These are phyloP conservation scores for Clarias laeviceps DNA, from an alignment of 2,797 vertebrate genomes.

Conservation along the genomic window DNA sequence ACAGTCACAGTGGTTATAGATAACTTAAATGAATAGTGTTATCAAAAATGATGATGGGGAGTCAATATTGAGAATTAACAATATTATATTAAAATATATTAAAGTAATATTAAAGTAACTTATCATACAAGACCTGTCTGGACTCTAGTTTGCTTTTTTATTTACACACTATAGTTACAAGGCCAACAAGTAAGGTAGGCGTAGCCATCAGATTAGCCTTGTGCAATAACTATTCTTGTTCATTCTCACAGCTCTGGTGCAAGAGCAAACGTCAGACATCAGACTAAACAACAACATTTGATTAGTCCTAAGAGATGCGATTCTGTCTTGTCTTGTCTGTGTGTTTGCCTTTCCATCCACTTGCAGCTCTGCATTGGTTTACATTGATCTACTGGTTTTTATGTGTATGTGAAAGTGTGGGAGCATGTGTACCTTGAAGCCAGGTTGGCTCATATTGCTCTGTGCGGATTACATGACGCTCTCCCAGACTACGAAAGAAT, in stretches of 20 bases:
- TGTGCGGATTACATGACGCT: constrained; percentile 76
- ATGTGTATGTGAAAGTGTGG: constrained; percentile 8
- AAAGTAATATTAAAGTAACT: neutral
- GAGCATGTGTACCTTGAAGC: constrained; percentile 72
- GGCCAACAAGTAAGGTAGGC: neutral
- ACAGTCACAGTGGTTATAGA: neutral
- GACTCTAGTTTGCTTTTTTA: neutral
- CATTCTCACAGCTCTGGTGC: neutral
- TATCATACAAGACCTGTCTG: neutral
- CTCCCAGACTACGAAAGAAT: constrained; percentile 80
- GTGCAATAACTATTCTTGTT: neutral
- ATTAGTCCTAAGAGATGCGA: neutral
- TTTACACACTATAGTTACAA: neutral
- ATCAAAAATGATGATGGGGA: neutral
- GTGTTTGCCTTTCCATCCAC: neutral
- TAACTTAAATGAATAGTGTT: neutral
- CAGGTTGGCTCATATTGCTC: constrained; percentile 82
- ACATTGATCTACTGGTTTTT: neutral
- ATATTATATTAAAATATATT: neutral
- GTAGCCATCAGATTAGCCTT: neutral
- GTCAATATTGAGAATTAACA: neutral
- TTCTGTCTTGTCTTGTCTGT: neutral
- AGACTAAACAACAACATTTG: neutral
- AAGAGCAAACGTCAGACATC: neutral
- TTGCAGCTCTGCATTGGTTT: neutral